phyloP scores from a whole-genome alignment of 2,113 vertebrate species.

The Microcebus murinus region DNA sequence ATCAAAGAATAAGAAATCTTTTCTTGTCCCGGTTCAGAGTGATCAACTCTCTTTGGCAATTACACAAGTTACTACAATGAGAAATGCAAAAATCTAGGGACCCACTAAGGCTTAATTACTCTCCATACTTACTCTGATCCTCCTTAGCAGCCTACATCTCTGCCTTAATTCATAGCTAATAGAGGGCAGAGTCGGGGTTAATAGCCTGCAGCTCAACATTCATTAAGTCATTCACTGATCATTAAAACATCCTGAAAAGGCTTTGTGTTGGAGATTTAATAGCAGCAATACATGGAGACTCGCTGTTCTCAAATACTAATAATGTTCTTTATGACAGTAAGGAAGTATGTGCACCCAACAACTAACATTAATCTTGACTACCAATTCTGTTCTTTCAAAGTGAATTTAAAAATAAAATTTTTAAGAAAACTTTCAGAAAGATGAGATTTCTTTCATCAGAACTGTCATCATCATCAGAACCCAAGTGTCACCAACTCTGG shows the following conservation, averaged over 20 bases:
- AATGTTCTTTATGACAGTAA: conserved; percentile 51
- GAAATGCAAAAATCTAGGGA: conserved; percentile 65
- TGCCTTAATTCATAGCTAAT: conserved; percentile 79
- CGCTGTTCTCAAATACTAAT: conserved; percentile 70
- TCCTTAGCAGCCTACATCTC: conserved; percentile 65
- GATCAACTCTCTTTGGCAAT: conserved; percentile 56
- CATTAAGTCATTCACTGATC: conserved; percentile 82
- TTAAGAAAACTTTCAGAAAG: conserved; percentile 41
- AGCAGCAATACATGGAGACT: conserved; percentile 70
- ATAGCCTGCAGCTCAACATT: conserved; percentile 80
- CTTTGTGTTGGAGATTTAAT: conserved; percentile 77
- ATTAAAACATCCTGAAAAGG: conserved; percentile 80
- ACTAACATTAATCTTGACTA: conserved; percentile 67
- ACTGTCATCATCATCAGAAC: background rate
- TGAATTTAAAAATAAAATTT: conserved; percentile 15
- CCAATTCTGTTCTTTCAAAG: conserved; percentile 49
- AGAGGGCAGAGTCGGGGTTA: conserved; percentile 82
- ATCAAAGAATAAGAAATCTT: conserved; percentile 48
- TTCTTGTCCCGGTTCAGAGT: conserved; percentile 60
- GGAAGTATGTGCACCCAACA: conserved; percentile 53
- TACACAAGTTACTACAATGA: conserved; percentile 48
- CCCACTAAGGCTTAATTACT: conserved; percentile 71
- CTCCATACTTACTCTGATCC: conserved; percentile 68
- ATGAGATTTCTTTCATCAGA: background rate
- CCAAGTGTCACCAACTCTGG: background rate